Base-by-base conservation (phyloP, 2,113 vertebrate genomes). In the Paramormyrops kingsleyae region DNA sequence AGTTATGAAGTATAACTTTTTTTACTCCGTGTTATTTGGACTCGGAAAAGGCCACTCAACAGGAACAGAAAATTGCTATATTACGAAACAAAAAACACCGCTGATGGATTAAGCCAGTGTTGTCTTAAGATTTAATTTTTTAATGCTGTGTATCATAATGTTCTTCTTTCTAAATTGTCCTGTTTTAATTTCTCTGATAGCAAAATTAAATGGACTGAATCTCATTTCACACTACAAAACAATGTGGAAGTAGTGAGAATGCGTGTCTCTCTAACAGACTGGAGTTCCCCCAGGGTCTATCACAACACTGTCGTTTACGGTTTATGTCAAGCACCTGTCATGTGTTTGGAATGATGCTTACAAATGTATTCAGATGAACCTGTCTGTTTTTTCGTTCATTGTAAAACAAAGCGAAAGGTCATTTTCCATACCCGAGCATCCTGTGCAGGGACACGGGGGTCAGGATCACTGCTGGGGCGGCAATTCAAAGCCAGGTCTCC, bases 151-250 rank as follows among this genome's bases (percentile, higher is more conserved):
- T 80, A 42, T 80, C 35, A 80, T 77, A 77, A 77, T 77, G 70
- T 35, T 77, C 12, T 39, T 77, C 13, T 39, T 77, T 19, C 31
- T 77, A 80, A 80, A 80, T 19, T 19, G 74, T 80, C 15, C 13
- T 39, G 74, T 80, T 80, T 80, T 80, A 42, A 80, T 42, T 80
- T 19, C 74, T 80, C 74, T 39, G 74, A 80, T 42, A 19, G 74
- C 74, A 80, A 35, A 80, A 42, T 80, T 80, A 80, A 80, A 80
- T 80, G 74, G 74, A 42, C 74, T 42, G 74, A 39, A 80, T 80
- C 74, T 80, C 15, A 42, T 80, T 80, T 80, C 74, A 80, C 74
- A 80, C 35, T 80, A 80, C 74, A 80, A 80, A 80, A 80, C 35
- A 80, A 39, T 42, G 6, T 19, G 17, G 35, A 80, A 42, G 17